Conservation (phyloP, 2,888 invertebrate species). For the Pammene fasciana region DNA sequence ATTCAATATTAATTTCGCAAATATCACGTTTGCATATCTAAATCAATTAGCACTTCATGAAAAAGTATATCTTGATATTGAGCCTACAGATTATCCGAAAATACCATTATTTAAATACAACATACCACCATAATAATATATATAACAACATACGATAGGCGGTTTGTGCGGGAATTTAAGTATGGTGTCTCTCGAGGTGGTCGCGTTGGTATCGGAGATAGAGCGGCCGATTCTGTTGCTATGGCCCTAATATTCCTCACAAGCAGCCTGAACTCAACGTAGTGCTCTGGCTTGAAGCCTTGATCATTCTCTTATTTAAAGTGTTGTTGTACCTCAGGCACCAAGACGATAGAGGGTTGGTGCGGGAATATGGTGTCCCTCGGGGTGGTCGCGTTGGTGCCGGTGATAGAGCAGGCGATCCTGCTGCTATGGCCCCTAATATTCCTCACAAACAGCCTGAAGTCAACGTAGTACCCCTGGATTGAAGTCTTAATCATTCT, state of each 20-base stretch:
- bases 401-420: slow-evolving; percentile 91
- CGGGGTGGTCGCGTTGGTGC: slow-evolving; percentile 93
- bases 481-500: no score
- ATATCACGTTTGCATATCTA: no score
- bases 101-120: no score
- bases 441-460: slow-evolving; percentile 88
- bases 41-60: no score
- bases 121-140: no score
- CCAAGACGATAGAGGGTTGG: slow-evolving; percentile 89
- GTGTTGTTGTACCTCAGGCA: slow-evolving; percentile 86
- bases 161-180: slow-evolving; percentile 93
- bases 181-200: slow-evolving; percentile 91
- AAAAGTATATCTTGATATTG: no score
- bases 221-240: slow-evolving; percentile 90
- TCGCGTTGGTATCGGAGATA: slow-evolving; percentile 92
- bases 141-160: no score
- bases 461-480: slow-evolving; percentile 84
- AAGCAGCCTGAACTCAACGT: slow-evolving; percentile 89
- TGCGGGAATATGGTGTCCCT: slow-evolving; percentile 92
- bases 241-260: slow-evolving; percentile 91
- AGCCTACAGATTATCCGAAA: no score
- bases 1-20: no score
- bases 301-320: no score
- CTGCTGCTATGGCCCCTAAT: slow-evolving; percentile 89
- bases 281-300: no score